Evolutionary conservation across 2,888 invertebrate species (phyloP), one percentile per base, ranked within the genome.

Genomic region (Elgonia sp.): DNA sequence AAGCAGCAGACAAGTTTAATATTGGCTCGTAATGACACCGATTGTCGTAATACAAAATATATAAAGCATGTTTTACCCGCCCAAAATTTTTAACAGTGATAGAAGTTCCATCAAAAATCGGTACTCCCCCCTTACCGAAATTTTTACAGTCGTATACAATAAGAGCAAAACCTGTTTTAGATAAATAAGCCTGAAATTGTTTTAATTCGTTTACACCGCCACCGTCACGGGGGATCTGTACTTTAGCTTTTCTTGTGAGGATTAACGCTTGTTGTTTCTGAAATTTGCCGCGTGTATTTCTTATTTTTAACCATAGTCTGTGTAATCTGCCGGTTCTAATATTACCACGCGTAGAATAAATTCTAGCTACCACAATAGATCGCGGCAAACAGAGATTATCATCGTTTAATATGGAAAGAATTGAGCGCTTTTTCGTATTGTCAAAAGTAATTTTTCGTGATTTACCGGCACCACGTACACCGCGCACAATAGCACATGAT

Each of bases 371-470:
- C 6, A 65, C 67, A 7, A 77, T 37, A 20, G 77, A 65, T 0
- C 77, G 65, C 1, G 77, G 77, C 9, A 77, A 40, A 55, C 77
- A 77, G 20, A 77, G 16, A 6, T 65, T 50, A n/a, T 65, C 77
- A n/a, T 53, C 37, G 21, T 65, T 77, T 14, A 1, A 8, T 6
- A 77, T 67, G 1, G 53, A n/a, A 8, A 77, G 10, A 53, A 77
- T 67, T 12, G 65, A 67, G 14, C 21, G 21, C 40, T 65, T 77
- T 39, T 50, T 53, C 0, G 9, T 21, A 37, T 77, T 67, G 8
- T 77, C 67, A 16, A 55, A 16, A 1, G 55, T 29, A 7, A 77
- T 18, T 53, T 55, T 65, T 0, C 14, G 14, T n/a, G 53, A 14
- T 18, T 10, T 16, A 50, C 50, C n/a, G 10, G n/a, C n/a, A n/a